Conservation (phyloP, 2,797 vertebrate species). For the Eidolon dupreanum region DNA sequence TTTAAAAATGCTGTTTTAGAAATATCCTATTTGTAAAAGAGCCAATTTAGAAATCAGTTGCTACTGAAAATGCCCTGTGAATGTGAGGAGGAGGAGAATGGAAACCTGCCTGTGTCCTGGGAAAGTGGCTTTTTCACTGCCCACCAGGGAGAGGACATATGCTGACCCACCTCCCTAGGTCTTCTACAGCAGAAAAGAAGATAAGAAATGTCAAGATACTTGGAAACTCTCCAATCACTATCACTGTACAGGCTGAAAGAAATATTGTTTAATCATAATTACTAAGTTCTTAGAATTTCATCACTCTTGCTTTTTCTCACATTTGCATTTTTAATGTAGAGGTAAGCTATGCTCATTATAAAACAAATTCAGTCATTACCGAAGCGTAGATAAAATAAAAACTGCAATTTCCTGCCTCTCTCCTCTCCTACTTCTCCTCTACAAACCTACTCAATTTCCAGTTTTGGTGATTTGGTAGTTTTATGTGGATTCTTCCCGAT, state of each 20-base stretch:
- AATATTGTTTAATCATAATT: background rate
- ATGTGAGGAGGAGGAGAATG: background rate
- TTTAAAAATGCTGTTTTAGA: background rate
- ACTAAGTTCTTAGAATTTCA: background rate
- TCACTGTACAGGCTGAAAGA: background rate
- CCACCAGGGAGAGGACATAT: background rate
- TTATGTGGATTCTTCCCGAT: background rate
- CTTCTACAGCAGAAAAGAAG: background rate
- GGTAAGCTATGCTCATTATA: background rate
- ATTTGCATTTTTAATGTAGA: conserved; percentile 50
- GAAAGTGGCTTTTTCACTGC: background rate
- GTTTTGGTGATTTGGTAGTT: background rate
- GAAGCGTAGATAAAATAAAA: conserved; percentile 36
- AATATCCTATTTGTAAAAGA: background rate
- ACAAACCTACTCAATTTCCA: background rate
- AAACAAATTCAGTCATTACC: conserved; percentile 2
- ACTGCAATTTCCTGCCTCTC: background rate
- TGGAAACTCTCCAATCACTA: background rate
- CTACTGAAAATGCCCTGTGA: background rate
- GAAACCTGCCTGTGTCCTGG: background rate
- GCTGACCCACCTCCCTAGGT: background rate
- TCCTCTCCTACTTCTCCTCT: background rate
- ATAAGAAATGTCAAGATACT: background rate
- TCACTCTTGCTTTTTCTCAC: background rate
- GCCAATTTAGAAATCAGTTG: background rate